phyloP scores from a whole-genome alignment of 2,113 vertebrate species.

The Turnix velox region DNA sequence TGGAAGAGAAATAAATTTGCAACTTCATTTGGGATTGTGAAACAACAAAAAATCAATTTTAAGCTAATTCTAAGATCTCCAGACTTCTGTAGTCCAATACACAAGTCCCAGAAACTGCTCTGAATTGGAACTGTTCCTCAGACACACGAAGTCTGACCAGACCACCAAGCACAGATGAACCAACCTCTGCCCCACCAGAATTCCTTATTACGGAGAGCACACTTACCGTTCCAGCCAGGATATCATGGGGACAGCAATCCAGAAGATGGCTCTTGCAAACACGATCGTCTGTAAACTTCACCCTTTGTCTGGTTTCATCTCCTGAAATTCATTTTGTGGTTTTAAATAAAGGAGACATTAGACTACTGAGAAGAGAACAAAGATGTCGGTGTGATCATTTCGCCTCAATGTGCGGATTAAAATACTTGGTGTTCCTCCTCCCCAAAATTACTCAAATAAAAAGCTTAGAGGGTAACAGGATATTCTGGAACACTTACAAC shows the following conservation, averaged over 20 bases:
- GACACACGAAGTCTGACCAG: not conserved
- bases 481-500: constrained; percentile 39
- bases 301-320: constrained; percentile 97
- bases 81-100: not conserved
- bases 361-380: not conserved
- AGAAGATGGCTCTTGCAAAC: constrained; percentile 99
- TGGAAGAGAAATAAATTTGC: not conserved
- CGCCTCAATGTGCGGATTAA: constrained; percentile 48
- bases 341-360: constrained; percentile 78
- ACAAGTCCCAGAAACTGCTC: not conserved
- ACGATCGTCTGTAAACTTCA: constrained; percentile 96
- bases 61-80: not conserved
- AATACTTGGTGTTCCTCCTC: constrained; percentile 44
- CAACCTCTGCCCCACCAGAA: not conserved
- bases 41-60: not conserved
- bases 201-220: not conserved
- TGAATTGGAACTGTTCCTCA: not conserved
- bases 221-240: constrained; percentile 96
- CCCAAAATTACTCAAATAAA: constrained; percentile 18
- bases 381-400: not conserved
- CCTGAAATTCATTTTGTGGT: constrained; percentile 88
- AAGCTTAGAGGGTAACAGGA: constrained; percentile 14
- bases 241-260: constrained; percentile 98
- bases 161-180: not conserved
- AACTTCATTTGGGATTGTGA: accelerated